Base-by-base conservation (phyloP, 2,888 invertebrate species). In the Salticus scenicus region DNA sequence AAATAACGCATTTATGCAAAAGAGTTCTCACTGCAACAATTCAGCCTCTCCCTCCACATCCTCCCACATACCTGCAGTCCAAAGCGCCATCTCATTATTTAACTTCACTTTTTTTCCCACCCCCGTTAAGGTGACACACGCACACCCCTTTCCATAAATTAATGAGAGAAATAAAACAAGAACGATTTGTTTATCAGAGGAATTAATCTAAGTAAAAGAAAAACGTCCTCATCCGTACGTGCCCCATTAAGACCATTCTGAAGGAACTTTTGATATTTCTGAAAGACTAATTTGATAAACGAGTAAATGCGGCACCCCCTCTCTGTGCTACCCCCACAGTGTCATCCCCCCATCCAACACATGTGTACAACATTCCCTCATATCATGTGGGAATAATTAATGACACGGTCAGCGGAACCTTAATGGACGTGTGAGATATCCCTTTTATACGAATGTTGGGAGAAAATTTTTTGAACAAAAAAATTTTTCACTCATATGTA, bases 331-430 rank as follows among this genome's bases (percentile, higher is more conserved):
- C 66, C 42, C 69, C 17, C 24, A 73, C 79, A 24, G 42, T 73
- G 33, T 78, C 71, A 63, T 57, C 69, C 12, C 66, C 51, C 33
- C 69, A 70, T 30, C 41, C 67, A 27, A 24, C 67, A 67, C 67
- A 67, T 67, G 67, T 67, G 67, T 67, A 33, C 42, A 69, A 63
- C 70, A 75, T 51, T 71, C 64, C 57, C 71, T 17, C 67, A 67
- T 84, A 84, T 84, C 83, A 84, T 84, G 83, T 77, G 77, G 83
- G 77, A 84, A 84, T 84, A 84, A 84, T 84, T 84, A 84, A 84
- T 84, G 83, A 77, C 72, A 67, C 83, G 83, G 83, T 84, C 83
- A 84, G 83, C 66, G 63, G 57, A 73, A 73, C 30, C 77, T 84
- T 84, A 84, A 84, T 84, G 83, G 83, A 84, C 83, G 77, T 69